Conservation (phyloP, 2,888 invertebrate species). For the Lasioglossum lativentre region DNA sequence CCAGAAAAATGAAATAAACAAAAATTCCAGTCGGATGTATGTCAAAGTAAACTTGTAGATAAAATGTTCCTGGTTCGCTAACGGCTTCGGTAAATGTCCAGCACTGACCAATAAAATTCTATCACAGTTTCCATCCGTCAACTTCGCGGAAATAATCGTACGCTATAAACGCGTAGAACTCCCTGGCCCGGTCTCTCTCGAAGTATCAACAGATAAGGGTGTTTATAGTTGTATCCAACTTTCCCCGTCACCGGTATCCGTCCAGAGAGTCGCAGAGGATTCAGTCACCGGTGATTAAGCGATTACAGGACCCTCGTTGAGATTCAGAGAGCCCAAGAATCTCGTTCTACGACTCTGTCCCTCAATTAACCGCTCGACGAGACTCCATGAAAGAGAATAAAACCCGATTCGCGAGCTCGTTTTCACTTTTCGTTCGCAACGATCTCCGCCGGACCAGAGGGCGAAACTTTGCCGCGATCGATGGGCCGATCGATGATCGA, state of each 20-base stretch:
- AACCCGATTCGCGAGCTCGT: not conserved
- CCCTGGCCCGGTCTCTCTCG: not conserved
- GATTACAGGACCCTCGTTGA: conserved; percentile 1
- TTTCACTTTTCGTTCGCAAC: not conserved
- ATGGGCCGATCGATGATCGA: conserved; percentile 23
- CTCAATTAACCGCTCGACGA: not conserved
- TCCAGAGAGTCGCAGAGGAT: not conserved
- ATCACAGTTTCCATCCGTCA: not conserved
- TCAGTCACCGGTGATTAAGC: conserved; percentile 3
- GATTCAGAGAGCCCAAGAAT: not conserved
- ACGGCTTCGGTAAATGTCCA: not conserved
- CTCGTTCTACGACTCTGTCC: not conserved
- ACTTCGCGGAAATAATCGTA: not conserved
- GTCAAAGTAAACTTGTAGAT: not conserved
- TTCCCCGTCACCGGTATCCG: not conserved
- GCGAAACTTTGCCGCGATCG: not conserved
- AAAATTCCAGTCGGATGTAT: too few relatives aligned
- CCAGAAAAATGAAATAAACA: too few relatives aligned
- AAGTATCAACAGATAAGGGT: conserved; percentile 1
- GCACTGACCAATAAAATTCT: not conserved
- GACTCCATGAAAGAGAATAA: not conserved
- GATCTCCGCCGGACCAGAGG: not conserved
- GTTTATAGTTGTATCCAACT: not conserved
- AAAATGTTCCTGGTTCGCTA: not conserved
- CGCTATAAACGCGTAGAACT: not conserved